A percentile compares a stretch with the other conserved stretches of the same genome.
Evolutionary conservation across 2,113 vertebrate genomes (phyloP).

Genomic region (Trematomus loennbergii): DNA sequence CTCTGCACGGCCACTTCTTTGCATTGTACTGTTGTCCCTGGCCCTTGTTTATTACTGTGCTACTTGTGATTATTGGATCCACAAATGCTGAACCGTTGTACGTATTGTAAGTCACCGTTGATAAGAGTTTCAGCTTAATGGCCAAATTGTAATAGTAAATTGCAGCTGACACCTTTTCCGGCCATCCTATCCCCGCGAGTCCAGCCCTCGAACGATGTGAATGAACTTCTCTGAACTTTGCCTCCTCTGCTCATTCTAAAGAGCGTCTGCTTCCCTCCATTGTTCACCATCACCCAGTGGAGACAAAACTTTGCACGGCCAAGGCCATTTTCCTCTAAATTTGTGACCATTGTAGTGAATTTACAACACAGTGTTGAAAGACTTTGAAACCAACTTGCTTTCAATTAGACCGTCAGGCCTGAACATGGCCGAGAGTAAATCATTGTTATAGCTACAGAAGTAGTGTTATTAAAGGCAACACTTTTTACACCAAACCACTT

Average conservation of each 20-base stretch:
- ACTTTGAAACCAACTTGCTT: slow-evolving; percentile 85
- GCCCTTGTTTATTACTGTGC: slow-evolving; percentile 69
- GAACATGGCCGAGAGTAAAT: slow-evolving; percentile 91
- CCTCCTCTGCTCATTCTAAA: slow-evolving; percentile 89
- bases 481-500: slow-evolving; percentile 83
- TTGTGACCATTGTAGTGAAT: slow-evolving; percentile 89
- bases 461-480: slow-evolving; percentile 82
- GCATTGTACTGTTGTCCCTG: slow-evolving; percentile 71
- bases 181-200: slow-evolving; percentile 87
- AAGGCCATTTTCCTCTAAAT: slow-evolving; percentile 86
- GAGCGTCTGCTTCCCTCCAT: slow-evolving; percentile 89
- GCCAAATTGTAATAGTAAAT: slow-evolving; percentile 78
- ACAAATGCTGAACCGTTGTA: slow-evolving; percentile 63
- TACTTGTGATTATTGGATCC: slow-evolving; percentile 70
- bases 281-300: slow-evolving; percentile 88
- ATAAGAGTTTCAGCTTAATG: slow-evolving; percentile 66
- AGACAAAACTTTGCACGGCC: slow-evolving; percentile 87
- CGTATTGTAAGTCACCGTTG: slow-evolving; percentile 69
- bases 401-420: slow-evolving; percentile 86
- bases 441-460: slow-evolving; percentile 87
- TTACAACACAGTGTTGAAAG: slow-evolving; percentile 91
- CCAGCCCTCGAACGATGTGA: slow-evolving; percentile 84
- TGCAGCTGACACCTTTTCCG: slow-evolving; percentile 89
- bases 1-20: slow-evolving; percentile 30
- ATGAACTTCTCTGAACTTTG: slow-evolving; percentile 91